Evolutionary conservation across 2,113 vertebrate genomes (phyloP).

Genomic region (Chelonoidis abingdonii): DNA sequence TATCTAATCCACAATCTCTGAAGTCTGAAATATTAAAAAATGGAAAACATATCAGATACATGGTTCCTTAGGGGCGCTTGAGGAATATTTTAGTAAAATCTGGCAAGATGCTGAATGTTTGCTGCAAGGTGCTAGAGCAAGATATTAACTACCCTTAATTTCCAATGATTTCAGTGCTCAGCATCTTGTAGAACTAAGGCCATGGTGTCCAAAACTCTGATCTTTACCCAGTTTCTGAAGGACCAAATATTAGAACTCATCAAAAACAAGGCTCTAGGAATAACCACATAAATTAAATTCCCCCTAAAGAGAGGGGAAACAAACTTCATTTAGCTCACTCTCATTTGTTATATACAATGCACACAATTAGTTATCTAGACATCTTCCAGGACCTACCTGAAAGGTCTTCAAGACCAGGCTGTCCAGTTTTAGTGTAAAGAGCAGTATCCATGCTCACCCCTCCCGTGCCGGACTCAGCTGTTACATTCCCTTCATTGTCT

Average conservation of each 20-base stretch:
- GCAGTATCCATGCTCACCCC: constrained; percentile 83
- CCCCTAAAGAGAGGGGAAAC: neutral
- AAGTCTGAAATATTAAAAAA: neutral
- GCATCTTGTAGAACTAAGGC: neutral
- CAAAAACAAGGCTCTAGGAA: neutral
- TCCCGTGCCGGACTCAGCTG: constrained; percentile 81
- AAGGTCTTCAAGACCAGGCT: constrained; percentile 89
- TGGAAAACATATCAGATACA: neutral
- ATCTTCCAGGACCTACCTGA: constrained; percentile 79
- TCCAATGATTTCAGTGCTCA: neutral
- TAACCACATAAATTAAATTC: neutral
- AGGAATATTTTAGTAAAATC: neutral
- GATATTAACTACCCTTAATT: neutral
- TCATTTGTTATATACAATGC: neutral
- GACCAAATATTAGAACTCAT: rapidly evolving
- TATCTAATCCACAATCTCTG: neutral
- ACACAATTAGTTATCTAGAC: neutral
- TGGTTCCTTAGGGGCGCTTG: neutral
- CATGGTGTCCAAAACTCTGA: neutral
- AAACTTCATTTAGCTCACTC: neutral
- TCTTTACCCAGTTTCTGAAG: rapidly evolving
- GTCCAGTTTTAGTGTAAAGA: constrained; percentile 88
- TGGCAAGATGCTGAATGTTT: neutral
- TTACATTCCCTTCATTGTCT: constrained; percentile 87
- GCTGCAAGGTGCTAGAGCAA: neutral